Base-by-base conservation (phyloP, 1,140 invertebrate species). In the Tachypleus tridentatus region DNA sequence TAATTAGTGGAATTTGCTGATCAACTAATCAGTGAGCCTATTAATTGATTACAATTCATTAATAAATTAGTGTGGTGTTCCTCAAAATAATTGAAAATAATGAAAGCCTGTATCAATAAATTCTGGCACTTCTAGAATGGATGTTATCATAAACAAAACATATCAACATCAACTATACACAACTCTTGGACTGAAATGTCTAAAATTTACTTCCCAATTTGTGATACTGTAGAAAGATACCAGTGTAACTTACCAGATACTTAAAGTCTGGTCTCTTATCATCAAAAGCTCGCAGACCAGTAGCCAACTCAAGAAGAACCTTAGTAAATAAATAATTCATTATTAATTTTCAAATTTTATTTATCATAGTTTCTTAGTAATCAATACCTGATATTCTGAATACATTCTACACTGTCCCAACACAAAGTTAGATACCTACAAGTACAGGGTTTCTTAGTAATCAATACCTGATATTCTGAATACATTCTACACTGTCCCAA, bases 291-390 rank as follows among this genome's bases (percentile, higher is more conserved):
- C 81, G 72, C 58, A 86, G 75, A 3, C 86, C 87, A 1, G 89
- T 92, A 7, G 87, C 87, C 60, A 93, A 77, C 78, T 97, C 93
- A 68, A 91, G 83, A 57, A 95, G 73, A 7, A 95, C 78, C 74
- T 78, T 62, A 59, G 56, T 50, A 61, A 57, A 49, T 8, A 9
- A 6, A 10, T 48, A 64, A n/a, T 64, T 49, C 48, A 29, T 60
- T 49, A 60, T 9, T 9, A 49, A 60, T 10, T 60, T 60, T 60
- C 8, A 60, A 54, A 54, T 60, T 49, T 29, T 29, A 29, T 29
- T 29, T 2, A 0, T 29, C 29, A 29, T 29, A 29, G 29, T 29
- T 29, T 29, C 29, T 29, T 29, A 29, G 29, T 2, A 29, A 29
- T 29, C 29, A 29, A 29, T 29, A 29, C 29, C 29, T 2, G 29